A percentile compares a stretch with the other conserved stretches of the same genome.
These are phyloP conservation scores for Gila orcuttii DNA, from an alignment of 2,113 vertebrate species.

Conservation along the genomic window DNA sequence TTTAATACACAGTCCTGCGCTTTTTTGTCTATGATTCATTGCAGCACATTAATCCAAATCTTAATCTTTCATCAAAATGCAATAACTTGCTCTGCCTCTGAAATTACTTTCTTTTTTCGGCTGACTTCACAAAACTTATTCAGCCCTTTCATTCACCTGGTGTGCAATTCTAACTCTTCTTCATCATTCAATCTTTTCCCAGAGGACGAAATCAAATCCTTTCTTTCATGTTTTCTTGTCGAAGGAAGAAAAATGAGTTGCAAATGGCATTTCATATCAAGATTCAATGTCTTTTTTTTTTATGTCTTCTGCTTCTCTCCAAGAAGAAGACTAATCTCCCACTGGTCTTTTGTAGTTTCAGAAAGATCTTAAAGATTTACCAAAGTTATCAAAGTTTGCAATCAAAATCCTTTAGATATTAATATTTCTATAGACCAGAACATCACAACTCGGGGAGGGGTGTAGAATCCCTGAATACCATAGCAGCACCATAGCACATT, in stretches of 20 bases:
- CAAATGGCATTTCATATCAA: background rate
- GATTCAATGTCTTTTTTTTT: background rate
- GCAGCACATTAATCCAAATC: conserved; percentile 7
- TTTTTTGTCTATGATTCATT: conserved; percentile 1
- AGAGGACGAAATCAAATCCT: background rate
- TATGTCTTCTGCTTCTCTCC: background rate
- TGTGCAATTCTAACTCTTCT: background rate
- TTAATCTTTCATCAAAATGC: conserved; percentile 17
- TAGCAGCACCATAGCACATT: background rate
- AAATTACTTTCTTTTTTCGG: background rate
- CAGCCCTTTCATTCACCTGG: background rate
- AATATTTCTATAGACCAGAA: no score
- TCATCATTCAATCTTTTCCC: background rate
- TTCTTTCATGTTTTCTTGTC: background rate
- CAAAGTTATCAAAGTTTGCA: background rate
- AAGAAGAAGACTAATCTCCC: background rate
- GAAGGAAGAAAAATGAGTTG: background rate
- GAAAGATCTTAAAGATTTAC: background rate
- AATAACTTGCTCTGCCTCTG: conserved; percentile 7
- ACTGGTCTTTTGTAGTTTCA: background rate
- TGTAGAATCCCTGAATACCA: no score
- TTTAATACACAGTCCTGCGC: background rate
- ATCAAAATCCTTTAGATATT: background rate
- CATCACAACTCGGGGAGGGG: no score
- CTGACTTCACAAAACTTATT: background rate